Base-by-base conservation (phyloP, 2,797 vertebrate species). In the Lepilemur septentrionalis region DNA sequence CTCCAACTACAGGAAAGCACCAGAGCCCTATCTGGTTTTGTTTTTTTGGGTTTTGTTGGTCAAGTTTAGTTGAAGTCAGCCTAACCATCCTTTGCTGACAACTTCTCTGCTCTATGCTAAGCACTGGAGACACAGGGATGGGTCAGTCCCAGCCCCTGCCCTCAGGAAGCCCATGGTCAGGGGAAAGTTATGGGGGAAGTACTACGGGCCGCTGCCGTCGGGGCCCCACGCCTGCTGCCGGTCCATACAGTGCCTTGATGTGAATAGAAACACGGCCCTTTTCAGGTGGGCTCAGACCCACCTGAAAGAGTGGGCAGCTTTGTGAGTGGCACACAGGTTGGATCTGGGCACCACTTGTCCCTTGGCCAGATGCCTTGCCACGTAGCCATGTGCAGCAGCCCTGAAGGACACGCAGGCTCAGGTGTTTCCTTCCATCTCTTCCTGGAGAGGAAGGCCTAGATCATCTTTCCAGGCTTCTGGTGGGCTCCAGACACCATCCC, bases 231-330 rank as follows among this genome's bases (percentile, higher is more conserved):
- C 78, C 83, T 79, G 63, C 80, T 84, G 55, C 88, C 65, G 9
- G 59, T 76, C 80, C 35, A 7, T 7, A 46, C 4, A 18, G 69
- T 91, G 82, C 96, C 94, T 97, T 94, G 93, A 55, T 59, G 72
- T 46, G 81, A 91, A 25, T 67, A 57, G 73, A 57, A 79, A 61
- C 0, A 10, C 76, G 18, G 57, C 32, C 46, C 55, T 30, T 75
- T 85, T 86, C 17, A 61, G 75, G 32, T 83, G 70, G 89, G 43
- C 52, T 89, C 82, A 52, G 59, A 52, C 46, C n/a, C 57, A 20
- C 2, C 41, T 48, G 38, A 38, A 38, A 23, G 70, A 72, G 50
- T 12, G 63, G 25, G n/a, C 55, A 84, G 55, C 12, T 72, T 50
- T 13, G 20, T 17, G 41, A 75, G 50, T 13, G 41, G 18, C 0